Conservation (phyloP, 2,888 invertebrate species). For the Alloplasta piceator region DNA sequence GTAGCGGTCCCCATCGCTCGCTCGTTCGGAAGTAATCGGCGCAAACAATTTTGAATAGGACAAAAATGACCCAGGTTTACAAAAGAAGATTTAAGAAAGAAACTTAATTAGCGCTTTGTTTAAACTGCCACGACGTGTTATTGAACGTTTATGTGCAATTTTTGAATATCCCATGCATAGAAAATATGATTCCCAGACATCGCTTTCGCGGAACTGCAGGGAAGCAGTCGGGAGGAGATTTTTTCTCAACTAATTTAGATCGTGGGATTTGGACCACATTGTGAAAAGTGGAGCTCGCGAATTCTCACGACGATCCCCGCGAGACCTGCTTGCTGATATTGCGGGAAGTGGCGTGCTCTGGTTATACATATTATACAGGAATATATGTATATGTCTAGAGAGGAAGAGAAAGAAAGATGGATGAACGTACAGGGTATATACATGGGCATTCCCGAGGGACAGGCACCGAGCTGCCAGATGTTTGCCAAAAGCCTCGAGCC, state of each 20-base stretch:
- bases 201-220: not conserved
- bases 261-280: constrained; percentile 49
- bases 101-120: too few relatives aligned
- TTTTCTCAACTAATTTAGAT: constrained; percentile 39
- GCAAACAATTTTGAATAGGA: too few relatives aligned
- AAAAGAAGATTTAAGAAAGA: too few relatives aligned
- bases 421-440: not conserved
- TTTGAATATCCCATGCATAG: too few relatives aligned
- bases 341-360: constrained; percentile 35
- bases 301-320: constrained; percentile 59
- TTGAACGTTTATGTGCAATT: too few relatives aligned
- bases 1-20: too few relatives aligned
- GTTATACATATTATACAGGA: not conserved
- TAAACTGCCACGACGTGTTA: too few relatives aligned
- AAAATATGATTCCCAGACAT: too few relatives aligned
- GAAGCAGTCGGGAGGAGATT: not conserved
- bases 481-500: constrained; percentile 71
- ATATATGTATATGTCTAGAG: constrained; percentile 33
- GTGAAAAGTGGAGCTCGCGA: constrained; percentile 44
- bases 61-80: too few relatives aligned
- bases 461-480: constrained; percentile 75
- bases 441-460: constrained; percentile 58
- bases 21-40: too few relatives aligned
- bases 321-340: constrained; percentile 52
- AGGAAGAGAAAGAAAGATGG: not conserved